These are phyloP conservation scores for Synergus japonicus DNA, from an alignment of 2,888 invertebrate species.

Conservation along the genomic window DNA sequence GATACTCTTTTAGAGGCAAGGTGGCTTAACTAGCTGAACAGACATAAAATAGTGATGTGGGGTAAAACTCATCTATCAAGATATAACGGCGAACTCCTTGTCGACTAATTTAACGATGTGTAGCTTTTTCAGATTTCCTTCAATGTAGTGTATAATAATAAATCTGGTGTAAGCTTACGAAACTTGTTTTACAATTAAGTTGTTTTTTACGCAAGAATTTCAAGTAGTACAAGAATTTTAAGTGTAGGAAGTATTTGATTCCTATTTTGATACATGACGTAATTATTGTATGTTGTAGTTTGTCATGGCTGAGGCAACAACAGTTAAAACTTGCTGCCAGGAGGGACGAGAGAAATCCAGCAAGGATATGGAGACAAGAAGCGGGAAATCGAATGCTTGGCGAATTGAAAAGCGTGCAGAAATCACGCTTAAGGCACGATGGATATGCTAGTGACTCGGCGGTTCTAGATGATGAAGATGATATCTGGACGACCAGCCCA, in stretches of 20 bases:
- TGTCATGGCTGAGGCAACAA: conserved; percentile 89
- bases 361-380: conserved; percentile 84
- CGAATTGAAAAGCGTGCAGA: conserved; percentile 80
- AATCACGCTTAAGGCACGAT: conserved; percentile 80
- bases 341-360: conserved; percentile 81
- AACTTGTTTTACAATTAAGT: neutral
- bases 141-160: neutral
- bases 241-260: too few relatives aligned
- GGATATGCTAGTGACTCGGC: conserved; percentile 90
- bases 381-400: conserved; percentile 83
- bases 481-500: conserved; percentile 71
- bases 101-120: neutral
- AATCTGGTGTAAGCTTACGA: neutral
- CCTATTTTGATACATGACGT: too few relatives aligned
- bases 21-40: conserved; percentile 6
- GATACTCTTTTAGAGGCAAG: conserved; percentile 5
- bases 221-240: too few relatives aligned
- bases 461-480: conserved; percentile 87
- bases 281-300: conserved; percentile 61
- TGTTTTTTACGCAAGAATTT: too few relatives aligned
- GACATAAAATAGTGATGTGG: neutral
- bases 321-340: conserved; percentile 89
- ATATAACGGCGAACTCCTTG: neutral
- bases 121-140: neutral
- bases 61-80: neutral